Percentiles rank a stretch among this genome's conserved stretches.
These are phyloP conservation scores for Ptychadena robeensis DNA, from an alignment of 2,797 vertebrate species.

Conservation along the genomic window DNA sequence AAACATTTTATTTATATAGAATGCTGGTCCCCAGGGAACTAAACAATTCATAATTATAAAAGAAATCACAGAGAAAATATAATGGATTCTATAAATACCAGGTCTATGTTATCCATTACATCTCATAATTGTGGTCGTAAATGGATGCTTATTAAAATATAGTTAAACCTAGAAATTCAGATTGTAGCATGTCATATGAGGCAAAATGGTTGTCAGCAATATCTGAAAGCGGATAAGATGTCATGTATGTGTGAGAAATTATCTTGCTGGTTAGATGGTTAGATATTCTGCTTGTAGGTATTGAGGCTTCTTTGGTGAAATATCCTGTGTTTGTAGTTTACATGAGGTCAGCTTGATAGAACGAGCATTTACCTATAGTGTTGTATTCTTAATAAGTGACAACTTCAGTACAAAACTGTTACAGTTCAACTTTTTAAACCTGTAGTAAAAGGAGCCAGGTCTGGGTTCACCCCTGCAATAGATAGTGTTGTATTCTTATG, in stretches of 20 bases:
- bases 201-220: constrained; percentile 1
- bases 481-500: too few species aligned
- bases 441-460: too few species aligned
- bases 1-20: constrained; percentile 22
- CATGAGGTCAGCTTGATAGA: constrained; percentile 18
- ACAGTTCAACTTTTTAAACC: too few species aligned
- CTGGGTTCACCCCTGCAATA: too few species aligned
- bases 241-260: constrained; percentile 12
- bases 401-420: too few species aligned
- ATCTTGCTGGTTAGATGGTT: constrained; percentile 25
- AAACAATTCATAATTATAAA: constrained; percentile 22
- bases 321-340: constrained; percentile 18
- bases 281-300: constrained; percentile 24
- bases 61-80: neutral
- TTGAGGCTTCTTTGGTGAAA: neutral
- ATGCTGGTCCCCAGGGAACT: neutral
- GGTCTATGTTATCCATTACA: constrained; percentile 1
- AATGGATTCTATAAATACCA: constrained; percentile 18
- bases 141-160: constrained; percentile 11
- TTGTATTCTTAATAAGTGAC: too few species aligned
- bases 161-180: neutral
- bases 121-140: neutral
- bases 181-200: neutral
- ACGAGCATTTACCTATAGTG: neutral
- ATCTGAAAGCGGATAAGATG: constrained; percentile 8